A percentile compares a stretch with the other conserved stretches of the same genome.
These are phyloP conservation scores for Lophochroa leadbeateri DNA, from an alignment of 2,113 vertebrate species.

Conservation along the genomic window DNA sequence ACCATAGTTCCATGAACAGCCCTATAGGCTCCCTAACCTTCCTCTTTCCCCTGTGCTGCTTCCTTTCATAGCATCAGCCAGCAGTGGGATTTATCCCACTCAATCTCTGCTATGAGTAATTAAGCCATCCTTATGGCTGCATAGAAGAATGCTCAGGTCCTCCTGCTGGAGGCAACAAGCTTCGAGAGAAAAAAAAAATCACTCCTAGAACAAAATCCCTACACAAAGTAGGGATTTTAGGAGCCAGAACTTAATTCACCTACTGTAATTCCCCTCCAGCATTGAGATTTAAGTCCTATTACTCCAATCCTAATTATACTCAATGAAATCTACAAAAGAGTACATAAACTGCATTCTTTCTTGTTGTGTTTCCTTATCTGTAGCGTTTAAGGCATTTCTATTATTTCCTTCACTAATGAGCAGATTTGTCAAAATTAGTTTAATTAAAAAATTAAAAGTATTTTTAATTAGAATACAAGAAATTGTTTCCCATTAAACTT, in stretches of 20 bases:
- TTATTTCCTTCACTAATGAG: background rate
- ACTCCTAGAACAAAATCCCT: background rate
- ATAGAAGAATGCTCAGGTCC: background rate
- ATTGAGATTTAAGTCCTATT: background rate
- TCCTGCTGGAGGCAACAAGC: background rate
- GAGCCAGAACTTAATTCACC: background rate
- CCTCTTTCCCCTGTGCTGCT: background rate
- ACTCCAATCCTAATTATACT: background rate
- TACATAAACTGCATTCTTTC: background rate
- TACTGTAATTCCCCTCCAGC: background rate
- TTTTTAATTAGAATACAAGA: background rate
- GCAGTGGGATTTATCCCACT: background rate
- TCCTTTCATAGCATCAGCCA: background rate
- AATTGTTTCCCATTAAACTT: background rate
- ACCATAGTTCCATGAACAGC: background rate
- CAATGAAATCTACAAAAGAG: background rate
- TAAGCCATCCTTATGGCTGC: background rate
- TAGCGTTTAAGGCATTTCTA: background rate
- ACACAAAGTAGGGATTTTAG: background rate
- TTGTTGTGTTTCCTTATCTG: background rate
- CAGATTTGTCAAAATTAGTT: background rate
- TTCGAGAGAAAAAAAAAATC: background rate
- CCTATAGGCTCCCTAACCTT: accelerated
- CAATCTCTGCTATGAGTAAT: background rate
- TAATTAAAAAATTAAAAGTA: background rate